Evolutionary conservation across 2,888 invertebrate genomes (phyloP), one percentile per base, ranked within the genome.

Genomic region (Pammene fasciana): DNA sequence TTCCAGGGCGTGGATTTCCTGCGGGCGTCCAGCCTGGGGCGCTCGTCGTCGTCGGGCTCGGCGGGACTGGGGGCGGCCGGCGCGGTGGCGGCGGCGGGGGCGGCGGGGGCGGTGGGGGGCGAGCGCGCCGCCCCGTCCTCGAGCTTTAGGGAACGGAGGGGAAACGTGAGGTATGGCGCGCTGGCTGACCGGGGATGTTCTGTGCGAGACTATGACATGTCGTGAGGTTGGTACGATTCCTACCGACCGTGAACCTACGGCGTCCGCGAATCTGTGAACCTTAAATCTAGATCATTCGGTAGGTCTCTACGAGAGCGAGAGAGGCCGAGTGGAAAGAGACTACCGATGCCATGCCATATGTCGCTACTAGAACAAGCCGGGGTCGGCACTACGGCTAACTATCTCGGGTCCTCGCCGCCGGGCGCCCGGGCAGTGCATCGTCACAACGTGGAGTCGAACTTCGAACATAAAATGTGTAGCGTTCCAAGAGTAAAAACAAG

Each of bases 1-100:
- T 96, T 96, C 96, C 96, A 96, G 70, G 94, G 87, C 74, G 94
- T 94, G 43, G 95, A 95, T 78, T 95, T 95, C 76, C 95, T 93
- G 72, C 95, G 87, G 48, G 86, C 78, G 79, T 94, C 94, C 72
- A 89, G 88, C 76, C 85, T 88, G 72, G 78, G 76, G n/a, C 75
- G 72, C 41, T 80, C 75, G 70, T 80, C 81, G 77, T 81, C 89
- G 68, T 74, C 89, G 71, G 82, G 79, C 67, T 76, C 73, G 72
- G 72, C 76, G 66, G 73, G 74, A 46, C 60, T 72, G 59, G 79
- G 70, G 34, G 55, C 64, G 18, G 72, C 67, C 65, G 68, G 70
- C 38, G 68, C 61, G 59, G 78, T 77, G 65, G 77, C 72, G 71
- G 75, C 67, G 78, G 81, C 72, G 78, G 75, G 74, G 73, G 73